These are phyloP conservation scores for Periphyllus acericola DNA, from an alignment of 2,888 invertebrate genomes.

Conservation along the genomic window DNA sequence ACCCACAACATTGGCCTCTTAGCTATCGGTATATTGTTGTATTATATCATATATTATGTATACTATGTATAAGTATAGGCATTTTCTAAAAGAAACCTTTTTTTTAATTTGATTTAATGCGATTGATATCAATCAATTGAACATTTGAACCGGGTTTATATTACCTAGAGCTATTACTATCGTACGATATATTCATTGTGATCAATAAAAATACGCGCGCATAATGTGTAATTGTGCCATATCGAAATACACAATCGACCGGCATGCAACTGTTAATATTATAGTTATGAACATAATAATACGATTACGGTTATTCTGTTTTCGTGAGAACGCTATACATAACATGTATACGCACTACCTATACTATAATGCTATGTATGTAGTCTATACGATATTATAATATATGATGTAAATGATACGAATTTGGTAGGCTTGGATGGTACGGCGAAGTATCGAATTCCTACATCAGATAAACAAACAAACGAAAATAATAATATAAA, in stretches of 20 bases:
- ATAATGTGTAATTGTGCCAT: not conserved
- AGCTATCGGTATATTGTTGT: too few relatives aligned
- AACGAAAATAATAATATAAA: slow-evolving; percentile 50
- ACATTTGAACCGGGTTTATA: not conserved
- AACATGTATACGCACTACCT: not conserved
- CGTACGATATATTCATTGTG: not conserved
- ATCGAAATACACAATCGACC: not conserved
- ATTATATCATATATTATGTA: too few relatives aligned
- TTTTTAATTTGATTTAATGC: not conserved
- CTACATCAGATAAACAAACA: slow-evolving; percentile 60
- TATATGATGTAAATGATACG: slow-evolving; percentile 43
- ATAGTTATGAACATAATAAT: not conserved
- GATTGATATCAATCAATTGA: not conserved
- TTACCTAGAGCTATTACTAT: not conserved
- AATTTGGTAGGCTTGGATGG: slow-evolving; percentile 3
- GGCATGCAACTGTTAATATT: not conserved
- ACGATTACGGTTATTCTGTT: slow-evolving; percentile 11
- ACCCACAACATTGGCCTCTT: too few relatives aligned
- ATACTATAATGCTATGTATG: not conserved
- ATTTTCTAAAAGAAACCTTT: not conserved
- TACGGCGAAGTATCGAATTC: slow-evolving; percentile 46
- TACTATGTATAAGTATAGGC: too few relatives aligned
- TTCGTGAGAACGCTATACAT: slow-evolving; percentile 28
- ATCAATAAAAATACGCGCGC: not conserved
- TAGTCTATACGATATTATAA: not conserved